Conservation (phyloP, 2,113 vertebrate genomes). For the Dolichotis patagonum region DNA sequence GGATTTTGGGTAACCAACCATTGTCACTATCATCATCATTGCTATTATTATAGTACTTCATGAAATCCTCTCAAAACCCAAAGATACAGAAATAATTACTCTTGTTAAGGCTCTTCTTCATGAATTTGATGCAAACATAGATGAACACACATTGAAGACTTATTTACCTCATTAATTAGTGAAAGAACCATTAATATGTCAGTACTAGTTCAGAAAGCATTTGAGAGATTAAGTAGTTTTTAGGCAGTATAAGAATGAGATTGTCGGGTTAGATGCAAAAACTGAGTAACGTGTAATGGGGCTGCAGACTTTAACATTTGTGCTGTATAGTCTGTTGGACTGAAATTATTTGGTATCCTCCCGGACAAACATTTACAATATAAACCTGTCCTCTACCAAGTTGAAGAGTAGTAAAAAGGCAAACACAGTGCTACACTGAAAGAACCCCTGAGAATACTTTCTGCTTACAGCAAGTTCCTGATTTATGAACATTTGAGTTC, state of each 20-base stretch:
- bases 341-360: not conserved
- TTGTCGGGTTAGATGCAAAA: not conserved
- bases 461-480: not conserved
- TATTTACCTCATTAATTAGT: slow-evolving; percentile 28
- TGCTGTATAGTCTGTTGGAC: not conserved
- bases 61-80: not conserved
- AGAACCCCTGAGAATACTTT: not conserved
- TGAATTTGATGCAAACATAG: not conserved
- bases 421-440: not conserved
- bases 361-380: not conserved
- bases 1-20: not conserved
- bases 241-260: not conserved
- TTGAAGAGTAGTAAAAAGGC: not conserved
- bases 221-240: not conserved
- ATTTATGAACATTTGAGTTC: not conserved
- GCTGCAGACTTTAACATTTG: not conserved
- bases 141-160: not conserved
- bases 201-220: not conserved
- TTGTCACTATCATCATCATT: not conserved
- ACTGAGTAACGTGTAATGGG: not conserved
- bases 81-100: not conserved
- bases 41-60: not conserved
- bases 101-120: slow-evolving; percentile 22
- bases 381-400: not conserved
- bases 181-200: not conserved